These are phyloP conservation scores for Brachyhypopomus gauderio DNA, from an alignment of 2,113 vertebrate species.

Conservation along the genomic window DNA sequence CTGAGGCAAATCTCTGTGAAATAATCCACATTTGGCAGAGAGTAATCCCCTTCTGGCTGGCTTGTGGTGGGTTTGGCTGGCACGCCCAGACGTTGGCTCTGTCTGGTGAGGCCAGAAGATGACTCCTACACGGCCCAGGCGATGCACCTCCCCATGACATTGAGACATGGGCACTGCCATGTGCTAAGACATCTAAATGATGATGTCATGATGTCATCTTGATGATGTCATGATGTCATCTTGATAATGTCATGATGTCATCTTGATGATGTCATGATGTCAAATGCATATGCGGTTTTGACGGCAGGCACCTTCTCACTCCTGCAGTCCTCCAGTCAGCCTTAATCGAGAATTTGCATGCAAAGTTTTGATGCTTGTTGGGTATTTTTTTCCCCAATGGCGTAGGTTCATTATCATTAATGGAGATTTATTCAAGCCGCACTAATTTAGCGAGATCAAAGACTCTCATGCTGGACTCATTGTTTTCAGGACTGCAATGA, in stretches of 20 bases:
- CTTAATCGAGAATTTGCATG: conserved; percentile 42
- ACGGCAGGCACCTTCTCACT: not conserved
- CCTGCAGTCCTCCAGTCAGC: not conserved
- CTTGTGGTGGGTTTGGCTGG: too few relatives aligned
- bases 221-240: too few relatives aligned
- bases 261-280: too few relatives aligned
- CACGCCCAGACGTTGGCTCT: too few relatives aligned
- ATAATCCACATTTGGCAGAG: conserved; percentile 48
- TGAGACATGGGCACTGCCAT: conserved; percentile 23
- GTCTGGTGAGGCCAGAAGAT: too few relatives aligned
- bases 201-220: too few relatives aligned
- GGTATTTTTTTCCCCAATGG: not conserved
- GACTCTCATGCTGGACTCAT: conserved; percentile 22
- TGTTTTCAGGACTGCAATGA: conserved; percentile 6
- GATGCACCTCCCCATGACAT: not conserved
- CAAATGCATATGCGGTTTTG: not conserved
- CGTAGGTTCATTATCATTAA: conserved; percentile 44
- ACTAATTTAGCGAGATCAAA: conserved; percentile 51
- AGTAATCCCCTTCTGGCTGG: conserved; percentile 41
- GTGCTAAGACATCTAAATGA: conserved; percentile 10
- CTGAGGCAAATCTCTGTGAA: conserved; percentile 41
- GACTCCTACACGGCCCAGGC: too few relatives aligned
- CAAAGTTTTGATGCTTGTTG: conserved; percentile 52
- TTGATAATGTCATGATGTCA: too few relatives aligned
- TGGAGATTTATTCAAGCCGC: conserved; percentile 48